These are phyloP conservation scores for Apotomis capreana DNA, from an alignment of 2,888 invertebrate genomes.

Conservation along the genomic window DNA sequence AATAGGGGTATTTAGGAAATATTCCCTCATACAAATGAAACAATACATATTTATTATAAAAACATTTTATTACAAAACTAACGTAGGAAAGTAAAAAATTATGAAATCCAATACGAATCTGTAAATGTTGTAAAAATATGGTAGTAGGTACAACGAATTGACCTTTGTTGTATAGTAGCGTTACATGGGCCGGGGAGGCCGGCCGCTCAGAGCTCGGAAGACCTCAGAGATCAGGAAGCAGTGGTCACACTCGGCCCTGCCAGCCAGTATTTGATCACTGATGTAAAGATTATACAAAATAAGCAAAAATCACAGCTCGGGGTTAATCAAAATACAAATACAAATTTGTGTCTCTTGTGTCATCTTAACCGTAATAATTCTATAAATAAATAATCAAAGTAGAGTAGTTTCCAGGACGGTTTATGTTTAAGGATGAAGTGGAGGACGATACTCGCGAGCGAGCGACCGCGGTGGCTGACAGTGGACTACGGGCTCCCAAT, in stretches of 20 bases:
- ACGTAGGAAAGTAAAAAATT: constrained; percentile 83
- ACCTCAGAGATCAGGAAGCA: constrained; percentile 53
- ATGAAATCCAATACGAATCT: constrained; percentile 80
- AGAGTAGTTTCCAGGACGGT: constrained; percentile 73
- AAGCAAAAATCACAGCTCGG: constrained; percentile 83
- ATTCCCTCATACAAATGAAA: constrained; percentile 17
- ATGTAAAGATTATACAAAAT: constrained; percentile 68
- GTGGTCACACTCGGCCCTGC: constrained; percentile 13
- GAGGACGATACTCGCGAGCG: constrained; percentile 50
- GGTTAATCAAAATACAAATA: constrained; percentile 79
- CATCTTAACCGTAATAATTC: constrained; percentile 72
- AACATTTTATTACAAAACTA: constrained; percentile 83
- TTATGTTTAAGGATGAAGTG: constrained; percentile 68
- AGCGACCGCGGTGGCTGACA: constrained; percentile 9
- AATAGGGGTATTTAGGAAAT: neutral
- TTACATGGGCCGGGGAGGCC: constrained; percentile 8
- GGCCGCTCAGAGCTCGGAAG: constrained; percentile 53
- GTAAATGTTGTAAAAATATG: constrained; percentile 76
- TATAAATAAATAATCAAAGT: constrained; percentile 81
- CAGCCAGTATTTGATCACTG: constrained; percentile 9
- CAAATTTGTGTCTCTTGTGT: constrained; percentile 75
- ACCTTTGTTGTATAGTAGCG: constrained; percentile 21
- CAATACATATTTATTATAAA: constrained; percentile 63
- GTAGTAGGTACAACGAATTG: constrained; percentile 53
- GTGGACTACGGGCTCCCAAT: constrained; percentile 14